phyloP scores from a whole-genome alignment of 2,888 invertebrate species.

The Drosophila yooni region DNA sequence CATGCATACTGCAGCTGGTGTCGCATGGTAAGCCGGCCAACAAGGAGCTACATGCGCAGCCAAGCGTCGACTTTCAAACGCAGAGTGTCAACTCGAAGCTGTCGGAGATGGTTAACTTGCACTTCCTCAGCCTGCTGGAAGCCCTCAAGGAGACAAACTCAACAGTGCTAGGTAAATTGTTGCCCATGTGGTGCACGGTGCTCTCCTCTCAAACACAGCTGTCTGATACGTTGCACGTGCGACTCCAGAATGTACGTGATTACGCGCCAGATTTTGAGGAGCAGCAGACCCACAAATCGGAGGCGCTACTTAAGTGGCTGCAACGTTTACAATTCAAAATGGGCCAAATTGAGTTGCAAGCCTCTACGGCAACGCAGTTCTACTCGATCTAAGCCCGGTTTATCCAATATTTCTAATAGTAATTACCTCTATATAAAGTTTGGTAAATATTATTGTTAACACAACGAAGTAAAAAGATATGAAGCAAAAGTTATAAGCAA shows the following conservation, averaged over 20 bases:
- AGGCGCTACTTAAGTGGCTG: conserved; percentile 91
- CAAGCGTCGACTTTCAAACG: conserved; percentile 58
- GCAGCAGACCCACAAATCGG: conserved; percentile 84
- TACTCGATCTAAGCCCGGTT: conserved; percentile 88
- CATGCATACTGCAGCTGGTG: conserved; percentile 96
- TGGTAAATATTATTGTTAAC: background rate
- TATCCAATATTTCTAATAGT: background rate
- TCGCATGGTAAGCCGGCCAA: conserved; percentile 95
- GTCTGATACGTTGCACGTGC: conserved; percentile 94
- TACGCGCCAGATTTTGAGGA: conserved; percentile 87
- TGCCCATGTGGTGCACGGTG: conserved; percentile 98
- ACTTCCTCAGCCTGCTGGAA: conserved; percentile 97
- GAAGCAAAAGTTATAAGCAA: background rate
- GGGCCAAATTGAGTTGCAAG: conserved; percentile 98
- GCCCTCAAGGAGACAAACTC: conserved; percentile 97
- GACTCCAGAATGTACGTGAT: conserved; percentile 95
- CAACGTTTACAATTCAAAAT: conserved; percentile 98
- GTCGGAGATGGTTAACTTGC: conserved; percentile 98
- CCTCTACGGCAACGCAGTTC: conserved; percentile 95
- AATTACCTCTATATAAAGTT: background rate
- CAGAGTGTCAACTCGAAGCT: conserved; percentile 87
- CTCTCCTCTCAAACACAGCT: conserved; percentile 97
- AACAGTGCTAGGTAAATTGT: conserved; percentile 94
- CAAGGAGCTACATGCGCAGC: conserved; percentile 69
- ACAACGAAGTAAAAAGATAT: background rate